These are phyloP conservation scores for Melieria omissa DNA, from an alignment of 2,888 invertebrate genomes.

Conservation along the genomic window DNA sequence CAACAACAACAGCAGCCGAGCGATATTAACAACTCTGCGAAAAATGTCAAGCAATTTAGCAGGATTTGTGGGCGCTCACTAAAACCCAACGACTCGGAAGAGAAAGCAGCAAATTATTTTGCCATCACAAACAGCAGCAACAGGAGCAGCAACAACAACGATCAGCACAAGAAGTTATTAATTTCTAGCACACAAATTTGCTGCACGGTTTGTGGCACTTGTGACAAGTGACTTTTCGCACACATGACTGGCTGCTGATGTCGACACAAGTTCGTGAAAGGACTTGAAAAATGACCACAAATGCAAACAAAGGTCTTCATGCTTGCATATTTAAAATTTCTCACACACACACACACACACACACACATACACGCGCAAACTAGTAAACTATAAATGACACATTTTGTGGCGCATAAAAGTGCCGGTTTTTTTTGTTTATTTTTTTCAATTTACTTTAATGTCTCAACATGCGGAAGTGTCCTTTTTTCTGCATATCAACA, in stretches of 20 bases:
- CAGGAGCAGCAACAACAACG: no score
- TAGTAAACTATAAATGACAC: no score
- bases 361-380: background rate
- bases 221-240: constrained; percentile 27
- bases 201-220: background rate
- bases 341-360: background rate
- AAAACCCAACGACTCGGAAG: constrained; percentile 57
- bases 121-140: constrained; percentile 55
- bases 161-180: constrained; percentile 51
- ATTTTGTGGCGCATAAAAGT: no score
- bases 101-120: constrained; percentile 58
- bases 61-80: constrained; percentile 39
- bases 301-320: background rate
- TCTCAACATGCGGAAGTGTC: no score
- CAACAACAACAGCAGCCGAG: no score
- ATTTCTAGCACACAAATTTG: constrained; percentile 43
- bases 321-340: no score
- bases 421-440: no score
- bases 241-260: constrained; percentile 12
- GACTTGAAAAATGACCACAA: background rate
- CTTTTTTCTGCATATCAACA: no score
- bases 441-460: no score
- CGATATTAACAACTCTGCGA: no score
- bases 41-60: no score
- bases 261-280: background rate